Conservation (phyloP, 2,797 vertebrate genomes). For the Semaprochilodus insignis region DNA sequence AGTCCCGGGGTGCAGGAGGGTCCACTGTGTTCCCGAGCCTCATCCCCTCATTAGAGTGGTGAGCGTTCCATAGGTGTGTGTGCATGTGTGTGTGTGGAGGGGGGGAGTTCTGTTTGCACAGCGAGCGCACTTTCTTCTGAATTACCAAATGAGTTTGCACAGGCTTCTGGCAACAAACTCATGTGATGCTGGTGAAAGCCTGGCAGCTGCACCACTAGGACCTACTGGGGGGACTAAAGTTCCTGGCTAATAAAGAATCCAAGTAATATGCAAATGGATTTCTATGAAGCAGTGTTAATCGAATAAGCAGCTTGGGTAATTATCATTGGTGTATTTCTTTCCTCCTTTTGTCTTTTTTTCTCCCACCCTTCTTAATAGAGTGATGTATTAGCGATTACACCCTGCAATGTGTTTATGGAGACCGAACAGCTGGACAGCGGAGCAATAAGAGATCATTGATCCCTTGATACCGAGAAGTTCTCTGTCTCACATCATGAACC, state of each 20-base stretch:
- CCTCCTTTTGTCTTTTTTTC: background rate
- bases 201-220: slow-evolving; percentile 64
- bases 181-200: slow-evolving; percentile 24
- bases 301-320: slow-evolving; percentile 67
- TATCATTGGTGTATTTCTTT: slow-evolving; percentile 55
- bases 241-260: slow-evolving; percentile 70
- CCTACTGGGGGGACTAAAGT: slow-evolving; percentile 48
- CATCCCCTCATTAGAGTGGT: slow-evolving; percentile 45
- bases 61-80: slow-evolving; percentile 50
- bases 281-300: slow-evolving; percentile 65
- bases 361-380: slow-evolving; percentile 35
- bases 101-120: slow-evolving; percentile 46
- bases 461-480: slow-evolving; percentile 15
- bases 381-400: slow-evolving; percentile 58
- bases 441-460: slow-evolving; percentile 47
- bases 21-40: slow-evolving; percentile 28
- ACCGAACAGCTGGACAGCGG: slow-evolving; percentile 62
- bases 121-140: slow-evolving; percentile 61
- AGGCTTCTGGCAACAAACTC: slow-evolving; percentile 47
- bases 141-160: slow-evolving; percentile 71
- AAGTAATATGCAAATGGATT: slow-evolving; percentile 65
- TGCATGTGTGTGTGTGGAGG: slow-evolving; percentile 10
- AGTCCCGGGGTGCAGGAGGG: slow-evolving; percentile 24
- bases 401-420: slow-evolving; percentile 49
- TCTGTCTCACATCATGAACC: slow-evolving; percentile 21